phyloP scores from a whole-genome alignment of 2,113 vertebrate species.

The Papio anubis region DNA sequence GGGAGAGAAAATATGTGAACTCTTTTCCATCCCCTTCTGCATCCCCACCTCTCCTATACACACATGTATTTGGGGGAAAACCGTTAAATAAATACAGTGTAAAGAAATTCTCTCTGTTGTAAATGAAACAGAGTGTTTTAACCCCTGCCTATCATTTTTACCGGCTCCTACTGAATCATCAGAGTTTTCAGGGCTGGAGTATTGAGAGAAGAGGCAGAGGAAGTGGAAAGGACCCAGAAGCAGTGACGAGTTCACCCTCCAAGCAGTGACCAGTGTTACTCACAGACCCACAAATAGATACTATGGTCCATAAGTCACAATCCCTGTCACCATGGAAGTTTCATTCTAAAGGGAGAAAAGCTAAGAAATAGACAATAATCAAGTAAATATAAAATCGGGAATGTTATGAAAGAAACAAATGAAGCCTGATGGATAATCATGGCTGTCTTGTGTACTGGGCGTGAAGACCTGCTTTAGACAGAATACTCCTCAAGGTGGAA shows the following conservation, averaged over 20 bases:
- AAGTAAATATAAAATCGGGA: neutral
- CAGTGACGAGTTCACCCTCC: neutral
- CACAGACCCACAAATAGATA: neutral
- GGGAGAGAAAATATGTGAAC: neutral
- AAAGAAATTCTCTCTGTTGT: neutral
- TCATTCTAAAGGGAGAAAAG: conserved; percentile 7
- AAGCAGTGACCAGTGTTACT: neutral
- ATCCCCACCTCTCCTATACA: neutral
- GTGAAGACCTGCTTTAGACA: neutral
- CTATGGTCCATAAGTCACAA: neutral
- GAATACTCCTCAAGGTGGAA: neutral
- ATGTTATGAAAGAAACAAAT: neutral
- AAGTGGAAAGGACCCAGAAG: neutral
- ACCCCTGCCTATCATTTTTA: neutral
- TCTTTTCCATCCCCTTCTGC: neutral
- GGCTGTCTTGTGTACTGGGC: neutral
- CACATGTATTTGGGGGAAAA: neutral
- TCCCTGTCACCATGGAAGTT: neutral
- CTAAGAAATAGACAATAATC: neutral
- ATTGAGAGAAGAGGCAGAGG: neutral
- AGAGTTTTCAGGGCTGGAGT: neutral
- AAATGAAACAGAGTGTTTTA: neutral
- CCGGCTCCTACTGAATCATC: neutral
- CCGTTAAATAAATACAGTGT: neutral
- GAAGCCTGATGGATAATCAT: neutral